These are phyloP conservation scores for Notechis scutatus DNA, from an alignment of 2,113 vertebrate genomes.

Conservation along the genomic window DNA sequence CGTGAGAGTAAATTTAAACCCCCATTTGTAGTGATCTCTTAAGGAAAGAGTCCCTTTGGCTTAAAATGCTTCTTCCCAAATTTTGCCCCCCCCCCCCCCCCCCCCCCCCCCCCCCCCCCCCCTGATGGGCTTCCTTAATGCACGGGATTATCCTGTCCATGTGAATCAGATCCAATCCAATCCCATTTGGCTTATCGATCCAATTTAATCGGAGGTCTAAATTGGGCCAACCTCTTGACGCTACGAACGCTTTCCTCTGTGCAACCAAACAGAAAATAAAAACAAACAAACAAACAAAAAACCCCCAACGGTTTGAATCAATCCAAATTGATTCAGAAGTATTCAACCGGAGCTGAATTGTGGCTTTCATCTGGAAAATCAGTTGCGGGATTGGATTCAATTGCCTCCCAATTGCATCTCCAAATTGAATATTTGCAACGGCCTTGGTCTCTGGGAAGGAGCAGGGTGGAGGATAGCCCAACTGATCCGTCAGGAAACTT, in stretches of 20 bases:
- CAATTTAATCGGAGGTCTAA: not conserved
- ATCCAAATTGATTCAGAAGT: not conserved
- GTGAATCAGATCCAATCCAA: not conserved
- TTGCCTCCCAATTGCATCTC: not conserved
- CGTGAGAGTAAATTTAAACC: not conserved
- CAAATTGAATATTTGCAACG: not conserved
- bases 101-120: no score
- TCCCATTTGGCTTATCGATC: not conserved
- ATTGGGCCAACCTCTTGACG: not conserved
- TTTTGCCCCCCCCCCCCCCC: no score
- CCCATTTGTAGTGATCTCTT: not conserved
- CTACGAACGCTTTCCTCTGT: not conserved
- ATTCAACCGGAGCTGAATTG: not conserved
- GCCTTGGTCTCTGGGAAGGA: not conserved
- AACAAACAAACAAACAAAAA: not conserved
- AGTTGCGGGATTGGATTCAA: not conserved
- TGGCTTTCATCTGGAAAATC: not conserved
- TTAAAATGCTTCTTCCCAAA: not conserved
- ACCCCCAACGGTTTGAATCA: not conserved
- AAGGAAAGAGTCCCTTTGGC: not conserved
- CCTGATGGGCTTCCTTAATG: not conserved
- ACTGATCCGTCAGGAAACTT: not conserved
- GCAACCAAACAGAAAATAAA: not conserved
- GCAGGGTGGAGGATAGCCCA: not conserved
- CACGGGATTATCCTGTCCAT: not conserved